Base-by-base conservation (phyloP, 35 echinoderm and acorn worm species). In the Chiridota heheva region DNA sequence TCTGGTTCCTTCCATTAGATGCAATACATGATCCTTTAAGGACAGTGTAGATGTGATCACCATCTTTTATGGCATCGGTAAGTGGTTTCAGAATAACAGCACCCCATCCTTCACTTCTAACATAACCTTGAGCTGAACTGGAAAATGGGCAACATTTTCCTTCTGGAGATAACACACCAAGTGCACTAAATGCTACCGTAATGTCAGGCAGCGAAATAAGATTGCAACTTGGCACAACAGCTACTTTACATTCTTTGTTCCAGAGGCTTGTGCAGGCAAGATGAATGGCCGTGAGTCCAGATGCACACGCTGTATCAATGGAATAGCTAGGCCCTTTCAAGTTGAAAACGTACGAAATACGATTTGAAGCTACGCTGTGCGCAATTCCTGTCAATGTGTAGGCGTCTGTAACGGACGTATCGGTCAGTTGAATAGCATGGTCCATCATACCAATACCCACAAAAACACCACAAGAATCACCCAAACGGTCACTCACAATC, bases 41-140 rank as follows among this genome's bases (percentile, higher is more conserved):
- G 5, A 91, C 61, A 3, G 93, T 72, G 64, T 91, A 97, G 46
- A 97, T 84, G 47, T 97, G 88, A 82, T 97, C 93, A 27, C 81
- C 81, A 40, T 97, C 88, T 12, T 56, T 59, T 15, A 91, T 34
- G 27, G 93, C 93, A 58, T 77, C 28, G 13, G 69, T 69, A 3
- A 97, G 78, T 6, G 93, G 83, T 76, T 97, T 97, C 10, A 97
- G 84, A 40, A 97, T 79, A 38, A 97, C 12, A 40, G 88, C 73
- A 58, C 89, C 89, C 83, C 88, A 97, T 8, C 93, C 93, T 88
- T 97, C 93, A 56, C 93, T 88, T 41, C 93, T 43, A 10, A 97
- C 93, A 36, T 97, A 97, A 1, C 93, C 93, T 24, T 97, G 87
- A 20, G 93, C 93, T 17, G 78, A 82, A 24, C 70, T 76, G 20